A percentile compares a stretch with the other conserved stretches of the same genome.
phyloP scores from a whole-genome alignment of 2,888 invertebrate species.

The Villa cingulata region DNA sequence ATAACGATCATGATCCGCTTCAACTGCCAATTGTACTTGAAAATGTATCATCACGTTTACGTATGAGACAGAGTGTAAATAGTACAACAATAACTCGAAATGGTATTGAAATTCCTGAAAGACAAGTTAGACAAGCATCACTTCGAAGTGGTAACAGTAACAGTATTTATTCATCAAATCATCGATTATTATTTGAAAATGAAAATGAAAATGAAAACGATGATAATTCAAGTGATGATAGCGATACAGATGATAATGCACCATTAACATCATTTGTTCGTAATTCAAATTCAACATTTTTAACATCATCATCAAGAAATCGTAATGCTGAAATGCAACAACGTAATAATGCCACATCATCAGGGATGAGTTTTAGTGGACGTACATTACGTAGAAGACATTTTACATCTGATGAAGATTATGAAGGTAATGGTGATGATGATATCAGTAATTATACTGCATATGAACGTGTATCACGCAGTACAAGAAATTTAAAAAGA shows the following conservation, averaged over 20 bases:
- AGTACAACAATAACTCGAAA: slow-evolving; percentile 6
- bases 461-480: slow-evolving; percentile 6
- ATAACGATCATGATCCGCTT: slow-evolving; percentile 19
- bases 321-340: slow-evolving; percentile 4
- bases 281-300: neutral
- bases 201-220: slow-evolving; percentile 7
- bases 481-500: slow-evolving; percentile 35
- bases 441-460: slow-evolving; percentile 17
- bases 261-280: neutral
- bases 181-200: neutral
- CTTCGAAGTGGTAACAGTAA: neutral
- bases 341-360: neutral
- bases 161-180: neutral
- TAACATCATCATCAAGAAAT: slow-evolving; percentile 20
- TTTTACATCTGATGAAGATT: neutral
- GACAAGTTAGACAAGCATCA: slow-evolving; percentile 3
- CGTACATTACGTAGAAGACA: neutral
- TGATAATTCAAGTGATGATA: neutral
- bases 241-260: neutral
- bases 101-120: slow-evolving; percentile 7
- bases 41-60: slow-evolving; percentile 18
- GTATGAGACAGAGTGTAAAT: slow-evolving; percentile 21
- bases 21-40: slow-evolving; percentile 18
- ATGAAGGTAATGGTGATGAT: neutral
- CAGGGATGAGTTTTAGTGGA: neutral